Conservation (phyloP, 2,888 invertebrate genomes). For the Harpalus rufipes region DNA sequence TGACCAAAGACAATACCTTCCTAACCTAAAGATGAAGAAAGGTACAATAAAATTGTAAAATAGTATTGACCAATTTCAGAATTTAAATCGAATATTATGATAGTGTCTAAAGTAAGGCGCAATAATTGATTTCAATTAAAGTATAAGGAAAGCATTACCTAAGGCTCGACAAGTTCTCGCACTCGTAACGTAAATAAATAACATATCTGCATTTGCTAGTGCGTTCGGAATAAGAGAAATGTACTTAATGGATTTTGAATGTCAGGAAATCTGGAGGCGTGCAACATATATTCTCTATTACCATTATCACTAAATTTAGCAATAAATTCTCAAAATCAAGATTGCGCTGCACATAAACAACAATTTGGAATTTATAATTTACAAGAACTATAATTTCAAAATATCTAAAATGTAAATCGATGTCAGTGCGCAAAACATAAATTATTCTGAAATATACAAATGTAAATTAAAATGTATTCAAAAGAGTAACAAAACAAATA, state of each 20-base stretch:
- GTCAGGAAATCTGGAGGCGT: constrained; percentile 31
- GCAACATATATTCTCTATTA: constrained; percentile 39
- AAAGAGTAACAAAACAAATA: constrained; percentile 13
- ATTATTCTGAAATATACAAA: constrained; percentile 13
- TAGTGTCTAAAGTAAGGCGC: not conserved
- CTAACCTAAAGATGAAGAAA: no score
- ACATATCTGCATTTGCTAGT: not conserved
- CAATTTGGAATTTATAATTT: constrained; percentile 40
- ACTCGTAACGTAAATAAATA: constrained; percentile 16
- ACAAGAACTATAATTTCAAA: constrained; percentile 33
- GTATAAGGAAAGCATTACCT: not conserved
- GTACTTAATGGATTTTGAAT: constrained; percentile 52
- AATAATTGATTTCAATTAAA: not conserved
- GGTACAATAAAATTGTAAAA: no score
- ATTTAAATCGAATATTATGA: not conserved
- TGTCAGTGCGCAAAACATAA: constrained; percentile 10
- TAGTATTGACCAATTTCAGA: not conserved
- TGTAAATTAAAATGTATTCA: constrained; percentile 45
- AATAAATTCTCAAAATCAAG: constrained; percentile 49
- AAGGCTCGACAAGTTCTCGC: not conserved
- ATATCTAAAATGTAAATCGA: constrained; percentile 45
- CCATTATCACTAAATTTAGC: constrained; percentile 35
- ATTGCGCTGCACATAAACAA: constrained; percentile 18
- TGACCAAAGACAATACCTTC: no score
- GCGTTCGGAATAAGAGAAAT: constrained; percentile 13